Percentiles rank a stretch among this genome's conserved stretches.
These are phyloP conservation scores for Ectemnius lituratus DNA, from an alignment of 2,888 invertebrate genomes.

Conservation along the genomic window DNA sequence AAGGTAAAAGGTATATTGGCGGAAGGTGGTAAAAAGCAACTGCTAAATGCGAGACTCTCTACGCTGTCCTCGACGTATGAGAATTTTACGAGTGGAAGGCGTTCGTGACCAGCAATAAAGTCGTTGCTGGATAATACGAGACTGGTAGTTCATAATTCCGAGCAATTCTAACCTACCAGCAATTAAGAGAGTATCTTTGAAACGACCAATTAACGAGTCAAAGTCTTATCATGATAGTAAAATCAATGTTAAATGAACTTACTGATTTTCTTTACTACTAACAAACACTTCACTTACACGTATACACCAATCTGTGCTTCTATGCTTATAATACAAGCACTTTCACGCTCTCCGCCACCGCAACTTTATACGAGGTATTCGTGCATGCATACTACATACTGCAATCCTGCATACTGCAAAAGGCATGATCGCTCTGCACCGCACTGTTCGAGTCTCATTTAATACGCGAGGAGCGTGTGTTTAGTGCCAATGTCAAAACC, in stretches of 20 bases:
- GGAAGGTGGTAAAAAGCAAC: slow-evolving; percentile 15
- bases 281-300: too few species aligned
- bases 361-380: neutral
- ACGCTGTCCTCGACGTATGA: slow-evolving; percentile 34
- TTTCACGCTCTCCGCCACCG: neutral
- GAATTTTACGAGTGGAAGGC: slow-evolving; percentile 48
- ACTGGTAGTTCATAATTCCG: slow-evolving; percentile 31
- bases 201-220: neutral
- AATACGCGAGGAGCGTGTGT: slow-evolving; percentile 41
- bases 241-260: neutral
- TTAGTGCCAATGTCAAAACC: slow-evolving; percentile 70
- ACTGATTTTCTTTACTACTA: neutral
- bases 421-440: neutral
- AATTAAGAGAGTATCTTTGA: slow-evolving; percentile 9
- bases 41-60: slow-evolving; percentile 20
- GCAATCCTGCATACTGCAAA: too few species aligned
- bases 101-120: slow-evolving; percentile 36
- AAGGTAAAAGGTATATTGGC: neutral
- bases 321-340: neutral
- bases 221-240: neutral
- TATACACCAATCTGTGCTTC: too few species aligned
- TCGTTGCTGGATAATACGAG: slow-evolving; percentile 17
- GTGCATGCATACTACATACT: too few species aligned
- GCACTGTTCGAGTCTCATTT: slow-evolving; percentile 38
- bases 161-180: slow-evolving; percentile 16